Conservation (phyloP, 2,113 vertebrate genomes). For the Tenebrosternarchus preto region DNA sequence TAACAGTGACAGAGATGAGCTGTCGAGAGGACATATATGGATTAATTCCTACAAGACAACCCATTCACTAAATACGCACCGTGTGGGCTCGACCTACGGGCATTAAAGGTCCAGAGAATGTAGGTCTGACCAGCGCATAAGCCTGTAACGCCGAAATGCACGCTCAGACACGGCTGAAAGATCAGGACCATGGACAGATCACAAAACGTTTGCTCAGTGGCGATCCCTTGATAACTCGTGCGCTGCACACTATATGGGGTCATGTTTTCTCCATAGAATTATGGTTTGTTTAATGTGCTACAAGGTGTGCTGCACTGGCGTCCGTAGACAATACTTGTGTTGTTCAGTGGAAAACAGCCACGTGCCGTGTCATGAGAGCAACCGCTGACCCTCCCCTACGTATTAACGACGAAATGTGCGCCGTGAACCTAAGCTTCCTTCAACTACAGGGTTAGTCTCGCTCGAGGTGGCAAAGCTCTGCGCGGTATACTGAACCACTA, state of each 20-base stretch:
- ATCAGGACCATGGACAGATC: conserved; percentile 76
- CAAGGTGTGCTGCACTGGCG: not conserved
- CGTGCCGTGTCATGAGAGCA: conserved; percentile 31
- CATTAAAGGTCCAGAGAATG: conserved; percentile 15
- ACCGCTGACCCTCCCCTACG: conserved; percentile 31
- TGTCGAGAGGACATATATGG: conserved; percentile 31
- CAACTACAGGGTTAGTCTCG: conserved; percentile 4
- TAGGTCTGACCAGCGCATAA: conserved; percentile 1
- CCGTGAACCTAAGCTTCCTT: conserved; percentile 11
- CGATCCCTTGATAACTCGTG: no score
- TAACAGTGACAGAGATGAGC: conserved; percentile 6
- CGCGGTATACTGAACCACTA: conserved; percentile 66
- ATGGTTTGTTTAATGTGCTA: not conserved
- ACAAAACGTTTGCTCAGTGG: not conserved
- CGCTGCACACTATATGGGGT: no score
- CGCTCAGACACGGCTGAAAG: conserved; percentile 2
- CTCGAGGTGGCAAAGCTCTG: conserved; percentile 67
- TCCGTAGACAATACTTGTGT: not conserved
- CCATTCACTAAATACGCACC: conserved; percentile 52
- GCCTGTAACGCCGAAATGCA: no score
- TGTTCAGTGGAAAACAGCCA: conserved; percentile 26
- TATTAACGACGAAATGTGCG: conserved; percentile 36
- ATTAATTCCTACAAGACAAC: conserved; percentile 40
- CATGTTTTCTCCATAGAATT: no score
- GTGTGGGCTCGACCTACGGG: conserved; percentile 15